phyloP scores from a whole-genome alignment of 1,140 invertebrate genomes.

The Rhagoletis pomonella region DNA sequence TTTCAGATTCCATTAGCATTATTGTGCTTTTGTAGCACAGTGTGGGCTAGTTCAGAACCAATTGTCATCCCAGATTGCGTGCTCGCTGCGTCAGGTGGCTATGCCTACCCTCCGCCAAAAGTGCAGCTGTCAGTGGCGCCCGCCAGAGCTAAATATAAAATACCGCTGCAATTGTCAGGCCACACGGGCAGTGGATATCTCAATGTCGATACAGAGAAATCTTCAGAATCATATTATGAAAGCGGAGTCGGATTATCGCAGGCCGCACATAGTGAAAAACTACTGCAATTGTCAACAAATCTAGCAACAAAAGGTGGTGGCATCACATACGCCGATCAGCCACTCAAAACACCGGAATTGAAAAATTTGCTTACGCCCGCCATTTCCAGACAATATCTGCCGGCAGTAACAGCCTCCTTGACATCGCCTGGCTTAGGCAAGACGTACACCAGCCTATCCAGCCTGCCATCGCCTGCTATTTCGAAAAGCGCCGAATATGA shows the following conservation, averaged over 20 bases:
- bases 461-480: conserved; percentile 61
- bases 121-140: conserved; percentile 70
- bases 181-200: conserved; percentile 58
- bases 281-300: conserved; percentile 61
- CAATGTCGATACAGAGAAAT: conserved; percentile 16
- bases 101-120: conserved; percentile 63
- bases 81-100: conserved; percentile 64
- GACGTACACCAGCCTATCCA: conserved; percentile 57
- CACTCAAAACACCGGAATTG: conserved; percentile 69
- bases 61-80: conserved; percentile 64
- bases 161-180: conserved; percentile 63
- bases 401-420: conserved; percentile 53
- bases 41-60: conserved; percentile 63
- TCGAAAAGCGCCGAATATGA: conserved; percentile 66
- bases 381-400: conserved; percentile 62
- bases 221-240: conserved; percentile 1
- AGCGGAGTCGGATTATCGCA: background rate
- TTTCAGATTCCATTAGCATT: conserved; percentile 54
- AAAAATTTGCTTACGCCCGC: conserved; percentile 67
- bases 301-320: conserved; percentile 61
- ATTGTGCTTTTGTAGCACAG: conserved; percentile 59
- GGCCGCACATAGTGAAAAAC: background rate
- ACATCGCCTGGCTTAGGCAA: conserved; percentile 38
- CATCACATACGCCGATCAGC: conserved; percentile 70
- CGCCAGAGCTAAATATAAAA: conserved; percentile 64